Evolutionary conservation across 2,113 vertebrate genomes (phyloP).

Genomic region (Xiphophorus maculatus): DNA sequence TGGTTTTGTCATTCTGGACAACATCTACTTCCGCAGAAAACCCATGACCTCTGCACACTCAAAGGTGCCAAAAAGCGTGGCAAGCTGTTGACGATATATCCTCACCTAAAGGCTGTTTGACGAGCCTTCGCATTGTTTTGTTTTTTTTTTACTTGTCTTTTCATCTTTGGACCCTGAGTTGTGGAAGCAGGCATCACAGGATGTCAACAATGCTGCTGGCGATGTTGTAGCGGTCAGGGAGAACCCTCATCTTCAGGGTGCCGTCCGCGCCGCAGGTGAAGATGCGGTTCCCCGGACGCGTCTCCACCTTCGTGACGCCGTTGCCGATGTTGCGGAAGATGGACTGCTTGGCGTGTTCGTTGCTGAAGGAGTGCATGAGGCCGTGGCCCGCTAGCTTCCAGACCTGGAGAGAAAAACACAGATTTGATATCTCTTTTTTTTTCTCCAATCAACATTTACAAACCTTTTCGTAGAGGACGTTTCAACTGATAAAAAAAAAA

Average conservation of each 20-base stretch:
- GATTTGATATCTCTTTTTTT: not conserved
- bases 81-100: slow-evolving; percentile 34
- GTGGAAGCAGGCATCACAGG: slow-evolving; percentile 78
- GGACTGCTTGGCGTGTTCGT: slow-evolving; percentile 95
- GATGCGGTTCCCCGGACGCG: slow-evolving; percentile 87
- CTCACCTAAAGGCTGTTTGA: slow-evolving; percentile 47
- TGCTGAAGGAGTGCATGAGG: slow-evolving; percentile 95
- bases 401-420: slow-evolving; percentile 78
- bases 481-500: not conserved
- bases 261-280: slow-evolving; percentile 98
- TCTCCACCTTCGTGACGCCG: slow-evolving; percentile 95
- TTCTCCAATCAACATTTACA: not conserved
- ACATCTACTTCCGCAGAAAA: slow-evolving; percentile 63
- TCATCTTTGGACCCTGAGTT: slow-evolving; percentile 42
- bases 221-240: slow-evolving; percentile 91
- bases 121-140: slow-evolving; percentile 16
- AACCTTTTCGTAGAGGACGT: no score
- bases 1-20: slow-evolving; percentile 44
- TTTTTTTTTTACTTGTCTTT: slow-evolving; percentile 13
- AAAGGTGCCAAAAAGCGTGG: slow-evolving; percentile 56
- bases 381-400: slow-evolving; percentile 92
- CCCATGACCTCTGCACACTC: slow-evolving; percentile 46
- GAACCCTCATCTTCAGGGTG: slow-evolving; percentile 94
- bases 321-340: slow-evolving; percentile 97
- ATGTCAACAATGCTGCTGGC: slow-evolving; percentile 88